phyloP scores from a whole-genome alignment of 2,888 invertebrate genomes.

The Tachina grossa region DNA sequence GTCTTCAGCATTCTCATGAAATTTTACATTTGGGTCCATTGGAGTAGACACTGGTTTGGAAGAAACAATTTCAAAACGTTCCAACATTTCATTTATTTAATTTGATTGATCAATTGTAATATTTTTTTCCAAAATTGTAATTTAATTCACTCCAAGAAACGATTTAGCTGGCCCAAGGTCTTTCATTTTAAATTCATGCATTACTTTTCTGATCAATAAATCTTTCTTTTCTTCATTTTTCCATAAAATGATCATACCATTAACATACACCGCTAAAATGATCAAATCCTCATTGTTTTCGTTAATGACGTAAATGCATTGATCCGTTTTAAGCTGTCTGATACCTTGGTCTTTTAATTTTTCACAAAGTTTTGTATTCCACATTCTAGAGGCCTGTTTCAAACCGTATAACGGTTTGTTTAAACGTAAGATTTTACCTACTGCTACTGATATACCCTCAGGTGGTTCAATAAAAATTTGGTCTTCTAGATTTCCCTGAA shows the following conservation, averaged over 20 bases:
- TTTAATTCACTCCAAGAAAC: conserved; percentile 69
- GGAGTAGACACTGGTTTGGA: conserved; percentile 14
- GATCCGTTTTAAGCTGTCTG: conserved; percentile 30
- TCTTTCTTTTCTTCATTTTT: background rate
- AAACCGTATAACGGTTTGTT: conserved; percentile 56
- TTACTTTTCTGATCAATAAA: conserved; percentile 53
- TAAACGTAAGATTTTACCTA: conserved; percentile 41
- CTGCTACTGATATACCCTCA: conserved; percentile 38
- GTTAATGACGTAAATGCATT: no score
- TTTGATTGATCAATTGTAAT: conserved; percentile 13
- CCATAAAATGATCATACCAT: no score
- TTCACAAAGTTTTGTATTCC: conserved; percentile 32
- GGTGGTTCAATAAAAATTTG: conserved; percentile 44
- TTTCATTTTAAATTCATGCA: conserved; percentile 46
- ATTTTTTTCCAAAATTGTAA: background rate
- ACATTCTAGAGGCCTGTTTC: conserved; percentile 53
- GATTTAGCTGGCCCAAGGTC: conserved; percentile 61
- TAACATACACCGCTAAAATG: no score
- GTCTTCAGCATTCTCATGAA: background rate
- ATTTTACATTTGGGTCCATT: conserved; percentile 23
- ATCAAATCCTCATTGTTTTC: no score
- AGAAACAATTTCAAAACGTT: conserved; percentile 16
- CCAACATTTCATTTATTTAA: background rate
- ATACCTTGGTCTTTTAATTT: conserved; percentile 40
- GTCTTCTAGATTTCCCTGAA: conserved; percentile 40